These are phyloP conservation scores for Arenaria interpres DNA, from an alignment of 2,113 vertebrate genomes.

Conservation along the genomic window DNA sequence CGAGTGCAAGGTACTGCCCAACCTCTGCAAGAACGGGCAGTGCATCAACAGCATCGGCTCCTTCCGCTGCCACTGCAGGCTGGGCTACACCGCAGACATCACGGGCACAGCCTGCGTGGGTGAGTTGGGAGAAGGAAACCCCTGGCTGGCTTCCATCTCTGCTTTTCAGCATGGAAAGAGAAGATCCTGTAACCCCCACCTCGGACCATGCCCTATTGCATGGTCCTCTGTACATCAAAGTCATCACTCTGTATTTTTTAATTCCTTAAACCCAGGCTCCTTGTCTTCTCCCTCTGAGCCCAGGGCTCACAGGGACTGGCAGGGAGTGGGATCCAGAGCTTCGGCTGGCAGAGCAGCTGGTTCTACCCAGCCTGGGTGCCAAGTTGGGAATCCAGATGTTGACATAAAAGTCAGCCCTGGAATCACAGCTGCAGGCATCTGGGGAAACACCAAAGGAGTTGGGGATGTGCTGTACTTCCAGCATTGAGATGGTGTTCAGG, in stretches of 20 bases:
- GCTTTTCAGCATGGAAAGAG: background rate
- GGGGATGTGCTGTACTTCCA: background rate
- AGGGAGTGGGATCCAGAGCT: background rate
- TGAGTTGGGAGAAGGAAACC: slow-evolving; percentile 52
- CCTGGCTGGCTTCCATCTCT: rapidly evolving
- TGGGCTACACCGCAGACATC: slow-evolving; percentile 85
- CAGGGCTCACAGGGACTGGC: background rate
- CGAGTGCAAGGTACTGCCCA: slow-evolving; percentile 88
- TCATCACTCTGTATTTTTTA: rapidly evolving
- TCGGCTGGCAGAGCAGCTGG: background rate
- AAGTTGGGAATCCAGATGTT: background rate
- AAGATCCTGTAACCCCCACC: background rate
- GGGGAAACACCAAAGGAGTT: background rate
- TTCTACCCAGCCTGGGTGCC: background rate
- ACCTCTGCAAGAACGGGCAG: slow-evolving; percentile 87
- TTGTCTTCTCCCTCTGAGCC: background rate
- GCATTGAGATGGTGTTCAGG: background rate
- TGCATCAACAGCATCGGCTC: slow-evolving; percentile 94
- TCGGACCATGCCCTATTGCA: rapidly evolving
- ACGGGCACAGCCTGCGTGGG: slow-evolving; percentile 85
- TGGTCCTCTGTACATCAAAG: background rate
- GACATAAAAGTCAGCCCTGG: background rate
- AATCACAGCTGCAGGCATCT: background rate
- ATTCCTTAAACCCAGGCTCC: background rate
- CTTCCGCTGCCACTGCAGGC: slow-evolving; percentile 89